Evolutionary conservation across 2,888 invertebrate species (phyloP).

Genomic region (Hetaerina titia): DNA sequence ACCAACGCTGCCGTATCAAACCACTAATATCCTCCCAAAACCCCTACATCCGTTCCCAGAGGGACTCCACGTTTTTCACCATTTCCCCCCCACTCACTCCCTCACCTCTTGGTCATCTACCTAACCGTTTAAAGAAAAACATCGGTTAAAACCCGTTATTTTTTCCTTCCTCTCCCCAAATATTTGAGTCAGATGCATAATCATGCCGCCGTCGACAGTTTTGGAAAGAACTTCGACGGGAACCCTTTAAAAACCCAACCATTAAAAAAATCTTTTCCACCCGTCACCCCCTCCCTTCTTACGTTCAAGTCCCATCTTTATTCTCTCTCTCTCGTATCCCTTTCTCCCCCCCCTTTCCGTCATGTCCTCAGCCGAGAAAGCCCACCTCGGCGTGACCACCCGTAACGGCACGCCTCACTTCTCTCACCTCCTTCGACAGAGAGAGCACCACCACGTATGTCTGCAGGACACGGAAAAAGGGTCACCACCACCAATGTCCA

Average conservation of each 20-base stretch:
- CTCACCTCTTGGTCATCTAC: not conserved
- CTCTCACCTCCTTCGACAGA: slow-evolving; percentile 11
- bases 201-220: not conserved
- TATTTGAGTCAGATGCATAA: not conserved
- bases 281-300: not conserved
- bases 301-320: not conserved
- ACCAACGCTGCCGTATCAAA: slow-evolving; percentile 75
- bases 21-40: slow-evolving; percentile 79
- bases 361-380: not conserved
- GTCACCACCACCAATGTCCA: not conserved
- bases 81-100: not conserved
- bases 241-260: not conserved
- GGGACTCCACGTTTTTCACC: not conserved
- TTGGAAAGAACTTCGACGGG: not conserved
- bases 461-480: not conserved
- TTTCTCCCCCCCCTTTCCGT: not conserved
- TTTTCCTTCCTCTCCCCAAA: not conserved
- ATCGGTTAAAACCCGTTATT: not conserved
- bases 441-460: not conserved
- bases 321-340: not conserved
- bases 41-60: slow-evolving; percentile 76
- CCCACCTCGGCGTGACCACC: not conserved
- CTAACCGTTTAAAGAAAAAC: not conserved
- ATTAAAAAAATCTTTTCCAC: not conserved
- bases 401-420: not conserved